Percentiles rank a stretch among this genome's conserved stretches.
These are phyloP conservation scores for Tenebrosternarchus preto DNA, from an alignment of 2,113 vertebrate species.

Conservation along the genomic window DNA sequence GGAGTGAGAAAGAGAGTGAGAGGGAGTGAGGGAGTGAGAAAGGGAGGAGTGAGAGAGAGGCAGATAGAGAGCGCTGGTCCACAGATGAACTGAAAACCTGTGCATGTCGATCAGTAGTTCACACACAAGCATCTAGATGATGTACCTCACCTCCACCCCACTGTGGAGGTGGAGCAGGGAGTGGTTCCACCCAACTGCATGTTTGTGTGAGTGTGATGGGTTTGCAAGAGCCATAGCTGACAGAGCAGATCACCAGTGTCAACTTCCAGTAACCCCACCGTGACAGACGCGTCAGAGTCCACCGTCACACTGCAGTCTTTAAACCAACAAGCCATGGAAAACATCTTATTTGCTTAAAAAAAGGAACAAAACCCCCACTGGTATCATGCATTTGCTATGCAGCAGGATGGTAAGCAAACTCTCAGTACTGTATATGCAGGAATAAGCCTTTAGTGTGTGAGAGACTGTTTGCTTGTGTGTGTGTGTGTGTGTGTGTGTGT, in stretches of 20 bases:
- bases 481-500: constrained; percentile 6
- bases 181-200: no score
- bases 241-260: constrained; percentile 1
- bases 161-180: no score
- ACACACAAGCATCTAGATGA: no score
- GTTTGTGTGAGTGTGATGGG: no score
- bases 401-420: constrained; percentile 15
- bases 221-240: background rate
- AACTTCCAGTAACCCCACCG: background rate
- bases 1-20: no score
- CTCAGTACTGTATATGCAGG: constrained; percentile 13
- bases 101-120: no score
- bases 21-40: no score
- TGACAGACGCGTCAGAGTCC: background rate
- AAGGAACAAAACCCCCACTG: background rate
- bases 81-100: no score
- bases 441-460: constrained; percentile 13
- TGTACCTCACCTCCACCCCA: no score
- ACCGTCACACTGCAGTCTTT: background rate
- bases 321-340: background rate
- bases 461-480: background rate
- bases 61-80: no score
- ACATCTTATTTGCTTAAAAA: background rate
- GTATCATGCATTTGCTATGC: constrained; percentile 17
- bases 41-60: no score